These are phyloP conservation scores for Podarcis siculus DNA, from an alignment of 2,797 vertebrate species.

Conservation along the genomic window DNA sequence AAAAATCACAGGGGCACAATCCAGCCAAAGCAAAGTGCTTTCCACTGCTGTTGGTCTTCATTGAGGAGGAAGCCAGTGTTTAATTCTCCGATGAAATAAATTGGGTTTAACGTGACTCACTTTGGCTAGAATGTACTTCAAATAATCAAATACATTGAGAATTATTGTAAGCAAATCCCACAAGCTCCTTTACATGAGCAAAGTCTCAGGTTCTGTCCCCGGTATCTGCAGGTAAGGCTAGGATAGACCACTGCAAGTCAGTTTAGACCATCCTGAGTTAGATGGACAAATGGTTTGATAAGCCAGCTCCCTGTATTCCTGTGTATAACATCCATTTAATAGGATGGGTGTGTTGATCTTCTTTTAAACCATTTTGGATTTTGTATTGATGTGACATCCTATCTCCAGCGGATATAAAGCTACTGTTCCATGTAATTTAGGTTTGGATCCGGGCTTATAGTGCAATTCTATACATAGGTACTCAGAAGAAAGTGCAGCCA, in stretches of 20 bases:
- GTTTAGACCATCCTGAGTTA: no score
- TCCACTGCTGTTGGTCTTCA: neutral
- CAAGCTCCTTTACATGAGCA: neutral
- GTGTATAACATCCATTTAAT: neutral
- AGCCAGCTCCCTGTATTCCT: neutral
- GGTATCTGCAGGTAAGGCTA: no score
- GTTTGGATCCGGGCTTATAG: neutral
- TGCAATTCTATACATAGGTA: neutral
- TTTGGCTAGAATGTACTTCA: neutral
- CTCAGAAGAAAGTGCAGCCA: neutral
- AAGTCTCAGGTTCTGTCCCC: neutral
- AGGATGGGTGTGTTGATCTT: neutral
- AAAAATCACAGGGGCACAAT: neutral
- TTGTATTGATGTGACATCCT: neutral
- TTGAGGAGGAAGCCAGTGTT: neutral
- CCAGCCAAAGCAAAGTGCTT: neutral
- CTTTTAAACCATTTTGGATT: neutral
- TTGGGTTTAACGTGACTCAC: neutral
- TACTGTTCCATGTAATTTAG: neutral
- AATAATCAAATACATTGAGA: neutral
- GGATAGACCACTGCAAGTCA: no score
- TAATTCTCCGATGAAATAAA: neutral
- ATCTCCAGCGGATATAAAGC: neutral
- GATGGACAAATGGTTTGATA: no score
- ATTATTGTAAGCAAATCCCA: neutral